These are phyloP conservation scores for Felis catus DNA, from an alignment of 2,113 vertebrate genomes.

Conservation along the genomic window DNA sequence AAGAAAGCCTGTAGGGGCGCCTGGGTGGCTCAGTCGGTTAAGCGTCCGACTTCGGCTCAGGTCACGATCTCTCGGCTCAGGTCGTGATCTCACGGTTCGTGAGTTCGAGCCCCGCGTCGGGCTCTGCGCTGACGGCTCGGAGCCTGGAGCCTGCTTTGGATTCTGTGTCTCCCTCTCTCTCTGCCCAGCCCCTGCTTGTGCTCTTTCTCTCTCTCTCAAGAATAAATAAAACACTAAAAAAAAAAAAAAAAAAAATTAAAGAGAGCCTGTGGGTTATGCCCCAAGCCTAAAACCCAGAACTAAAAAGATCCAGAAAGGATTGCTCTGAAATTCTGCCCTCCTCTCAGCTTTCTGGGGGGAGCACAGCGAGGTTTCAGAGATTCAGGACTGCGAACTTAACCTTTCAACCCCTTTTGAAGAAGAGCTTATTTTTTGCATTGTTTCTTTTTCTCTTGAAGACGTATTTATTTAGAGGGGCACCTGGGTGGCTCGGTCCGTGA, in stretches of 20 bases:
- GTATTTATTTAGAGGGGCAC: not conserved
- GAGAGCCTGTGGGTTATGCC: not conserved
- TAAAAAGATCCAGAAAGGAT: not conserved
- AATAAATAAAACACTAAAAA: too few relatives aligned
- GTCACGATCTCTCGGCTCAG: too few relatives aligned
- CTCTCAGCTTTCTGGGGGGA: not conserved
- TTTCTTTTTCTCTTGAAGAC: not conserved
- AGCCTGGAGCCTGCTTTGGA: too few relatives aligned
- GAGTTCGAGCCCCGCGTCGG: too few relatives aligned
- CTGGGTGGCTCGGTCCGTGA: too few relatives aligned
- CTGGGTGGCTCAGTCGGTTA: too few relatives aligned
- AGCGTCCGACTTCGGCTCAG: too few relatives aligned
- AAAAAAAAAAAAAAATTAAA: not conserved
- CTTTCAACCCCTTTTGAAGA: not conserved
- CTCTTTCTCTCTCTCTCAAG: too few relatives aligned
- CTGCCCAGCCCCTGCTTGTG: too few relatives aligned
- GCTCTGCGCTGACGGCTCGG: too few relatives aligned
- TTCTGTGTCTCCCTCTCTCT: too few relatives aligned
- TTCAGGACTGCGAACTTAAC: not conserved
- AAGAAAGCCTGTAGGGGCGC: not conserved
- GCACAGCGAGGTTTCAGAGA: not conserved
- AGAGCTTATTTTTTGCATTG: not conserved
- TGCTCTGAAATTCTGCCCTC: not conserved
- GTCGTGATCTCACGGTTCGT: too few relatives aligned
- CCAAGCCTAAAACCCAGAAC: not conserved